Base-by-base conservation (phyloP, 2,888 invertebrate species). In the Spatulosminthurus flaviceps region DNA sequence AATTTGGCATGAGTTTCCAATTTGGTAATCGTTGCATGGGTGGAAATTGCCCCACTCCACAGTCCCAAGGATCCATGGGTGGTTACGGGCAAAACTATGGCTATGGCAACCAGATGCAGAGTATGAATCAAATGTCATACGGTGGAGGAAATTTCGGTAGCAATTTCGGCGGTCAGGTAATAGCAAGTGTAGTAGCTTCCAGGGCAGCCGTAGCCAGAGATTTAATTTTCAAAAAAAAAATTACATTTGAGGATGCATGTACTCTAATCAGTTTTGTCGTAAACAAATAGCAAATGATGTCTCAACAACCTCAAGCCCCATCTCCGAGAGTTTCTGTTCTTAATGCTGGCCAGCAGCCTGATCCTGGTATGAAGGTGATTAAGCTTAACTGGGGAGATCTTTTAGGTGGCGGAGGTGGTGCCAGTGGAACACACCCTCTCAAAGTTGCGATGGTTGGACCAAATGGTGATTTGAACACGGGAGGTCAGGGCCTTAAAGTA, bases 311-410 rank as follows among this genome's bases (percentile, higher is more conserved):
- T 1, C 64, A 64, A 22, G 22, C 5, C 5, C 11, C 11, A 61
- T 22, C 64, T 13, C 64, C 64, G n/a, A 9, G 26, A 22, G 64
- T 64, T 4, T 64, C 64, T 4, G 26, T 64, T 22, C 21, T 64
- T 11, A 1, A 2, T 2, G 24, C 69, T 2, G 69, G 69, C 4
- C 69, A 69, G 29, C 22, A 69, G n/a, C 34, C 34, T 19, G 69
- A 69, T 29, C 69, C 69, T 26, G 26, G 26, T 1, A 69, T 69
- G 69, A 69, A 75, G 19, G 78, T 72, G 26, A 78, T 78, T 0
- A 73, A 78, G n/a, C 51, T 78, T 11, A 78, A 78, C 26, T 78
- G 78, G 78, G 78, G 78, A 0, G 78, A 78, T 29, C 28, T 78
- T 13, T 42, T 78, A 11, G 78, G 78, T n/a, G n/a, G 21, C 4